phyloP scores from a whole-genome alignment of 2,797 vertebrate genomes.

The Syndactyla subalaris region DNA sequence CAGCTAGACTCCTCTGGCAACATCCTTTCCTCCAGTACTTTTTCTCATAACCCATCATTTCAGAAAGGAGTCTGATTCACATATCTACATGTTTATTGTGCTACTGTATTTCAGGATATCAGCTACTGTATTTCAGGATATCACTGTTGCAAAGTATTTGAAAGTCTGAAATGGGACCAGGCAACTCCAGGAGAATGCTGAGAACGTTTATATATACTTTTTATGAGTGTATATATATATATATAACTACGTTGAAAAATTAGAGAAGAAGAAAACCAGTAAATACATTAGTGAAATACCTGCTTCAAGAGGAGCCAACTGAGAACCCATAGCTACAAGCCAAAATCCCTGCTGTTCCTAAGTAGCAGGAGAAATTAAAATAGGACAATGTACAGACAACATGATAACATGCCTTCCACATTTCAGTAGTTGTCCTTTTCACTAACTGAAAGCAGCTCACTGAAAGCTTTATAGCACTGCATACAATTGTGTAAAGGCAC shows the following conservation, averaged over 20 bases:
- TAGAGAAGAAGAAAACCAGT: not conserved
- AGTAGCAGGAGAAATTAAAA: not conserved
- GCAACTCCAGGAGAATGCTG: not conserved
- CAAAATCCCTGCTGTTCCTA: not conserved
- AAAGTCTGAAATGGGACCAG: not conserved
- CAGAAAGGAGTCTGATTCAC: not conserved
- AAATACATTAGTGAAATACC: not conserved
- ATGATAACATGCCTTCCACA: not conserved
- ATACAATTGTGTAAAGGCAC: not conserved
- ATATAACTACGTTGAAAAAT: not conserved
- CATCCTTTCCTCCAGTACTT: not conserved
- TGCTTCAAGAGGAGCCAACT: not conserved
- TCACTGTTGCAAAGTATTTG: not conserved
- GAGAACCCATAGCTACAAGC: not conserved
- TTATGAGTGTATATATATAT: too few species aligned
- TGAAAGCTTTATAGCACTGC: not conserved
- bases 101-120: not conserved
- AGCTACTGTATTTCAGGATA: not conserved
- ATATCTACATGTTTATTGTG: not conserved
- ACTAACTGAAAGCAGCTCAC: not conserved
- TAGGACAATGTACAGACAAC: not conserved
- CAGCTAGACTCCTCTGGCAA: not conserved
- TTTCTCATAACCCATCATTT: not conserved
- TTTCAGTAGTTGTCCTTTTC: not conserved
- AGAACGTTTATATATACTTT: not conserved